Conservation (phyloP, 2,888 invertebrate species). For the Eupithecia inturbata region DNA sequence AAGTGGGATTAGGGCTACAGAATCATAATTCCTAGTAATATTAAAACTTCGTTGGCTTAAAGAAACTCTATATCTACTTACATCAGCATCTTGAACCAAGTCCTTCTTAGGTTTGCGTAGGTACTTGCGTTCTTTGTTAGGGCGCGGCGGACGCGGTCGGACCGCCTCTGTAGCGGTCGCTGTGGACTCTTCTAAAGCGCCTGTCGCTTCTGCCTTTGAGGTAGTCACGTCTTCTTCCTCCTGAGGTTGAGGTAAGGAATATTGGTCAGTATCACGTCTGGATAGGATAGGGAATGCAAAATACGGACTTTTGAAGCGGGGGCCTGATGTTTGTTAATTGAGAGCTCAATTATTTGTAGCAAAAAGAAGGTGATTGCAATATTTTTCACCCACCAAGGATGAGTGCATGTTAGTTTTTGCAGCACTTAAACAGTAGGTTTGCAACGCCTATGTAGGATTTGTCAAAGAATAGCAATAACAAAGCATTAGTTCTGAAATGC, state of each 20-base stretch:
- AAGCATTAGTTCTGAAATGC: not conserved
- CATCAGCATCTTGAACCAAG: slow-evolving; percentile 77
- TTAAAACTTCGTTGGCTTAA: too few relatives aligned
- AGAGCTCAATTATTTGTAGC: too few relatives aligned
- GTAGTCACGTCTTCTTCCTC: slow-evolving; percentile 77
- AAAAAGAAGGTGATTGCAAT: not conserved
- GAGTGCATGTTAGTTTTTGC: not conserved
- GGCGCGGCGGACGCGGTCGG: slow-evolving; percentile 56
- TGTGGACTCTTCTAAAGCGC: slow-evolving; percentile 57
- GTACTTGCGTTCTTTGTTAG: slow-evolving; percentile 72
- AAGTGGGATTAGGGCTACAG: too few relatives aligned
- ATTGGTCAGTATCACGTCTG: slow-evolving; percentile 5
- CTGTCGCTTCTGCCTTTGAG: slow-evolving; percentile 62
- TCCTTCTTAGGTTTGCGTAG: slow-evolving; percentile 67
- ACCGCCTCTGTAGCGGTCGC: slow-evolving; percentile 51
- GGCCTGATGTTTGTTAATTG: too few relatives aligned
- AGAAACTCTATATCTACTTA: slow-evolving; percentile 48
- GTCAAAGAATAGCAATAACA: not conserved
- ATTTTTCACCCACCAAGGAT: too few relatives aligned
- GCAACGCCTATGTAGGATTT: not conserved
- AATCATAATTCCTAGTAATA: too few relatives aligned
- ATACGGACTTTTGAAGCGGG: not conserved
- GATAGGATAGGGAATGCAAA: not conserved
- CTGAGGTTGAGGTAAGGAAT: slow-evolving; percentile 42
- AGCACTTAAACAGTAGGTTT: not conserved